Evolutionary conservation across 2,797 vertebrate species (phyloP).

Genomic region (Emydoidea blandingii): DNA sequence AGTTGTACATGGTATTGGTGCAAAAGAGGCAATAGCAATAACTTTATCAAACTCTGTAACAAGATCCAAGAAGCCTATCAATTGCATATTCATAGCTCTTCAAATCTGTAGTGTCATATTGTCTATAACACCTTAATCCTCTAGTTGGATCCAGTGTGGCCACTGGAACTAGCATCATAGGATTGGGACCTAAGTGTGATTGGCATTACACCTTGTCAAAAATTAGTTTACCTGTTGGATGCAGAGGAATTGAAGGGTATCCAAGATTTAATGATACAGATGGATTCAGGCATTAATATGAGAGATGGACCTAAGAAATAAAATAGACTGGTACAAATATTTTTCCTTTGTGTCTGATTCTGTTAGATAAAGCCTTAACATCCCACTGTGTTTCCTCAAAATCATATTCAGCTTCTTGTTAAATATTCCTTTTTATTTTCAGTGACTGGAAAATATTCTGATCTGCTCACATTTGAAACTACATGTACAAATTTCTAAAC

Average conservation of each 20-base stretch:
- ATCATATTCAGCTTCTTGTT: not conserved
- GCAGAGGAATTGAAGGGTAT: not conserved
- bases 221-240: not conserved
- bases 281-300: conserved; percentile 7
- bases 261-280: conserved; percentile 14
- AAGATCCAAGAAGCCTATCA: not conserved
- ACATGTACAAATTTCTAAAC: not conserved
- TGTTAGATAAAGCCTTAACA: not conserved
- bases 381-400: not conserved
- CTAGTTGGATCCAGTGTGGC: not conserved
- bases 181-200: not conserved
- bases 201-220: not conserved
- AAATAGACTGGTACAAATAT: not conserved
- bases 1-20: not conserved
- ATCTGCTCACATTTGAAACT: not conserved
- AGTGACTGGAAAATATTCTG: not conserved
- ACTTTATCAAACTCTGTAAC: not conserved
- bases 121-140: not conserved
- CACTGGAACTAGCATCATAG: not conserved
- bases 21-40: not conserved
- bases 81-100: not conserved
- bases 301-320: not conserved
- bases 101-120: not conserved
- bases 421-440: not conserved
- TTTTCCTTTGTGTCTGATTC: not conserved